Conservation (phyloP, 2,113 vertebrate species). For the Xiphophorus hellerii region DNA sequence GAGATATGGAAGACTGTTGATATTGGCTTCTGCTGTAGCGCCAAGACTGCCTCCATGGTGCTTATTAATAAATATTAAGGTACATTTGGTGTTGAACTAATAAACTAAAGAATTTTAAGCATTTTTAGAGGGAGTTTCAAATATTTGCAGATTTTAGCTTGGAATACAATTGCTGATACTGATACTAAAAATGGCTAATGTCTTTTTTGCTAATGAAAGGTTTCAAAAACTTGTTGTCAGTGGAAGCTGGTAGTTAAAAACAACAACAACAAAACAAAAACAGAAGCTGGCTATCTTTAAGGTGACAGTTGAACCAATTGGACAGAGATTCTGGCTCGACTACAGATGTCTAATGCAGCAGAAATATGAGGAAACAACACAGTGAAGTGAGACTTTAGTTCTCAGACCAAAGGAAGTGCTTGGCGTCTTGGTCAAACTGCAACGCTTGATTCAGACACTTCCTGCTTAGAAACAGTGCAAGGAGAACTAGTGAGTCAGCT, state of each 20-base stretch:
- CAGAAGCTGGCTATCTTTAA: conserved; percentile 38
- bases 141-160: no score
- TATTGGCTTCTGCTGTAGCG: no score
- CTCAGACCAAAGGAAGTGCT: conserved; percentile 61
- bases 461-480: conserved; percentile 52
- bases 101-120: no score
- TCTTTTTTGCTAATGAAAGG: no score
- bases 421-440: conserved; percentile 29
- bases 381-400: conserved; percentile 29
- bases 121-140: no score
- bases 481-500: conserved; percentile 22
- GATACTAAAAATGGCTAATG: no score
- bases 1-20: no score
- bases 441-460: conserved; percentile 43
- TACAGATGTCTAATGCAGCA: conserved; percentile 30
- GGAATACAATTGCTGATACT: no score
- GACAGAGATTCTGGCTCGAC: conserved; percentile 25
- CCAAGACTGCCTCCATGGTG: no score
- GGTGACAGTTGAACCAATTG: conserved; percentile 31
- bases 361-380: conserved; percentile 28
- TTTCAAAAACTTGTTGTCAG: no score
- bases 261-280: conserved; percentile 44
- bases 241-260: conserved; percentile 10
- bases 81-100: no score
- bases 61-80: no score